Evolutionary conservation across 2,797 vertebrate species (phyloP).

Genomic region (Neosilurus mollespiculum): DNA sequence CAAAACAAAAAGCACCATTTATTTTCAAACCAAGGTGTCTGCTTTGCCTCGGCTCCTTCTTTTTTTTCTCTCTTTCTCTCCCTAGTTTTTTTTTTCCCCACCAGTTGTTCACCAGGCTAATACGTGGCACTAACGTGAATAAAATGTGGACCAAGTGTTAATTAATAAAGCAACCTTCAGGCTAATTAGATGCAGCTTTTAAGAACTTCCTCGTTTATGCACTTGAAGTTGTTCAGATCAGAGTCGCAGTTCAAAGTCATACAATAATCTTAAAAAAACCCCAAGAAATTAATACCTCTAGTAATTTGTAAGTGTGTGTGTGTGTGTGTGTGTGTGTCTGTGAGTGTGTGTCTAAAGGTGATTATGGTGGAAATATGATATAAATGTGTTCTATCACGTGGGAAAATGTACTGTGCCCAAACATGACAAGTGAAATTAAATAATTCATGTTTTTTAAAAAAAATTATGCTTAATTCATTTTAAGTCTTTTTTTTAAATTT

Average conservation of each 20-base stretch:
- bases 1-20: conserved; percentile 51
- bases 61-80: too few species aligned
- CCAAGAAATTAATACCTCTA: neutral
- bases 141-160: conserved; percentile 32
- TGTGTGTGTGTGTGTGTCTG: too few species aligned
- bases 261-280: too few species aligned
- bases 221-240: neutral
- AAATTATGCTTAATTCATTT: too few species aligned
- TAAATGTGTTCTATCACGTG: neutral
- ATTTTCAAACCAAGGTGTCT: conserved; percentile 45
- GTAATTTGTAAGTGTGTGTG: neutral
- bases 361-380: neutral
- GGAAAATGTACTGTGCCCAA: neutral
- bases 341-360: neutral
- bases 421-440: neutral
- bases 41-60: neutral
- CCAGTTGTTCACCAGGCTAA: conserved; percentile 31
- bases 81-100: neutral
- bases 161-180: conserved; percentile 20
- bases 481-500: too few species aligned
- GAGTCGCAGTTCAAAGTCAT: neutral
- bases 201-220: neutral
- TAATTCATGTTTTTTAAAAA: neutral
- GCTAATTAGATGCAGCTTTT: conserved; percentile 23
- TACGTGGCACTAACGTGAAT: conserved; percentile 27